These are phyloP conservation scores for Paralvinella palmiformis DNA, from an alignment of 1,140 invertebrate species.

Conservation along the genomic window DNA sequence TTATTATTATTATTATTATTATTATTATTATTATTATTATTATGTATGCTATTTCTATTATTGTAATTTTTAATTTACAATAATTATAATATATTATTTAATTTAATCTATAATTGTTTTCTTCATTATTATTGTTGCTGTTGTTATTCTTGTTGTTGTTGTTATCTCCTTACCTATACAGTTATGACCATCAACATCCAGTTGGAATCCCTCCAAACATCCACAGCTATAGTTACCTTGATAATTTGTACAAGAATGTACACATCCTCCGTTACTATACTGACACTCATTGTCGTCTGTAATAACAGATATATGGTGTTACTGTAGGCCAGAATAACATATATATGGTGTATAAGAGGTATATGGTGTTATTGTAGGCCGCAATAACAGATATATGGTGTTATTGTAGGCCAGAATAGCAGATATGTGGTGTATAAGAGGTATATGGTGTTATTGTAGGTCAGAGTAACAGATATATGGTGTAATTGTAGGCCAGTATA, in stretches of 20 bases:
- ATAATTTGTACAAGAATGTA: constrained; percentile 61
- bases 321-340: background rate
- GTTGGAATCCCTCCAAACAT: constrained; percentile 60
- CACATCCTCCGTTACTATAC: constrained; percentile 58
- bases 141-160: too few relatives aligned
- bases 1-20: too few relatives aligned
- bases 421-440: background rate
- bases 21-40: too few relatives aligned
- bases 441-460: constrained; percentile 64
- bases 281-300: constrained; percentile 63
- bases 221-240: constrained; percentile 65
- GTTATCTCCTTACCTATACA: constrained; percentile 22
- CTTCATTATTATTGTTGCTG: too few relatives aligned
- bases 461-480: constrained; percentile 46
- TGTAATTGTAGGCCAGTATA: background rate
- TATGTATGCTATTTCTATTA: too few relatives aligned
- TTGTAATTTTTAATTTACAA: too few relatives aligned
- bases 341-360: background rate
- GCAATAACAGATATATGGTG: constrained; percentile 35
- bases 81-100: too few relatives aligned
- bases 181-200: constrained; percentile 56
- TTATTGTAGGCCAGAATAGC: background rate
- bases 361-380: constrained; percentile 64
- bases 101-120: too few relatives aligned
- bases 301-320: constrained; percentile 28